Conservation (phyloP, 2,888 invertebrate species). For the Caenorhabditis macrosperma region DNA sequence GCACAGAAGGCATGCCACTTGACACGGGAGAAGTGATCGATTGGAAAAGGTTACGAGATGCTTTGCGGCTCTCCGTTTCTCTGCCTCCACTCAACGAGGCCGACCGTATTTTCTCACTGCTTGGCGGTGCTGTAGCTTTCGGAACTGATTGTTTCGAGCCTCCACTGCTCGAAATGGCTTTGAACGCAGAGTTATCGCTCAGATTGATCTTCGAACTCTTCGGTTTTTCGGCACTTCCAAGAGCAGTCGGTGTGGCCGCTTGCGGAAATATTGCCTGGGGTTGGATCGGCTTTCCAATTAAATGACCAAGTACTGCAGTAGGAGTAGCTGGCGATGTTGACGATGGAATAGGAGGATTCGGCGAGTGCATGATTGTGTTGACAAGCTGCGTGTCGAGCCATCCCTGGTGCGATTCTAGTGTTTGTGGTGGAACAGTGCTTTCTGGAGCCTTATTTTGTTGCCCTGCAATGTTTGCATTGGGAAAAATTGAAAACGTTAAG, state of each 20-base stretch:
- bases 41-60: conserved; percentile 16
- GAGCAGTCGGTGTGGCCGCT: conserved; percentile 36
- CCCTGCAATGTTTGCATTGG: conserved; percentile 25
- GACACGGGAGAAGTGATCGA: conserved; percentile 40
- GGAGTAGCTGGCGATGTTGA: conserved; percentile 38
- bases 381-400: conserved; percentile 53
- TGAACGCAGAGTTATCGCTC: conserved; percentile 56
- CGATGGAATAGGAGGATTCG: conserved; percentile 14
- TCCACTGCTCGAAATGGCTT: conserved; percentile 8
- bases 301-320: conserved; percentile 35
- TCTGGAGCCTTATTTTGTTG: conserved; percentile 21
- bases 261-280: conserved; percentile 55
- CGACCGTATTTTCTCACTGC: conserved; percentile 4
- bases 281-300: conserved; percentile 55
- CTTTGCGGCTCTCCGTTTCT: conserved; percentile 2
- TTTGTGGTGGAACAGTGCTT: not conserved
- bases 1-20: conserved; percentile 24
- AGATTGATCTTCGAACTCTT: conserved; percentile 55
- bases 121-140: conserved; percentile 47
- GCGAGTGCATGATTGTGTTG: conserved; percentile 54
- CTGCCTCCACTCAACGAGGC: conserved; percentile 17
- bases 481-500: not conserved
- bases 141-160: conserved; percentile 40
- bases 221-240: conserved; percentile 58
- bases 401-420: conserved; percentile 31